Evolutionary conservation across 2,797 vertebrate genomes (phyloP), one percentile per base, ranked within the genome.

Genomic region (Pitangus sulphuratus): DNA sequence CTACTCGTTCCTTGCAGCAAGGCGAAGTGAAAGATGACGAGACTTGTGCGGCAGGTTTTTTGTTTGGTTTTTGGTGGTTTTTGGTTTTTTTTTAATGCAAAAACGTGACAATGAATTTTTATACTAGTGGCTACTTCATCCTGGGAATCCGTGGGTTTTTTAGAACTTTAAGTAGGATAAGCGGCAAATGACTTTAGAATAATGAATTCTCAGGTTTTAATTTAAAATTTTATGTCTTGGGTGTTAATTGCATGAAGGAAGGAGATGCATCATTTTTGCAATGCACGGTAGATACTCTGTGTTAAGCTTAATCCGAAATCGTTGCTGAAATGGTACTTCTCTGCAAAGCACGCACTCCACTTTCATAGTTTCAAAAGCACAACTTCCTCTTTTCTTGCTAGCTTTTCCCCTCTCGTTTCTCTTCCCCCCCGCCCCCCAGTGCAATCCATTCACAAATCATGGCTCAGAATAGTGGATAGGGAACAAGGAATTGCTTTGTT

Each of bases 401-500:
- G 1, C 56, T 71, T 80, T 28, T 1, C 3, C 5, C 69, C 62
- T 42, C 15, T 22, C 7, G 2, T 7, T 30, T 47, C 21, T 26
- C 8, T 7, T 1, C 19, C 12, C 30, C 13, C 16, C 15, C 15
- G 25, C 15, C 7, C 18, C 8, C 3, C 62, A 51, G 9, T 47
- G 56, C 65, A 93, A 89, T 72, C 90, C 92, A 92, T 95, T 97
- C 90, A 92, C 48, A 93, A 94, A 92, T 85, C 72, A 2, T 75
- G 84, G 48, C 84, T 93, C 60, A 47, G 64, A 88, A 40, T n/a
- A 75, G 83, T 45, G 37, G 62, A 26, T 20, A 33, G 89, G 66
- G 87, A 93, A 93, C 84, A 95, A 94, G 89, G 89, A 82, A 84
- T 91, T 70, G 79, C 89, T 96, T 96, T 96, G 92, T 92, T 91